Conservation (phyloP, 30 jellyfish, hydroid and myxozoan genomes). For the Pelagia noctiluca region DNA sequence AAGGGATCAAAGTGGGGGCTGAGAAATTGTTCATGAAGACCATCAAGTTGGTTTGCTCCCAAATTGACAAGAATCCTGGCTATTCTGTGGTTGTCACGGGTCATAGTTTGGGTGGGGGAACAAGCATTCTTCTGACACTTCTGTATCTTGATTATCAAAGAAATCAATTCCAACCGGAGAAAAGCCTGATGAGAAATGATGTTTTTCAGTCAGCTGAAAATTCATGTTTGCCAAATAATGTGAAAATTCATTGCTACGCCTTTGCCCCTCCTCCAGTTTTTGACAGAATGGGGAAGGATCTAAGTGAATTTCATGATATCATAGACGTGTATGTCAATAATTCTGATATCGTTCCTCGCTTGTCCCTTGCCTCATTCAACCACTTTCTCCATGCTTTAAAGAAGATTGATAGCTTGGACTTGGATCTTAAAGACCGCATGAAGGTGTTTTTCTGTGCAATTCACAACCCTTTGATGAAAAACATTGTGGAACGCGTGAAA, state of each 20-base stretch:
- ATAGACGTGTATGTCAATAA: conserved; percentile 55
- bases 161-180: not conserved
- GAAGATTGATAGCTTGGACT: conserved; percentile 30
- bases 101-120: conserved; percentile 66
- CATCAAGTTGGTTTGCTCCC: conserved; percentile 26
- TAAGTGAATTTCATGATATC: not conserved
- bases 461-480: conserved; percentile 29
- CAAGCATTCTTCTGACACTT: conserved; percentile 55
- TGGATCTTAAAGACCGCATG: conserved; percentile 52
- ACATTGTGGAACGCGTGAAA: conserved; percentile 24
- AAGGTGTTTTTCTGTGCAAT: conserved; percentile 33
- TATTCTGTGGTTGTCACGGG: conserved; percentile 59
- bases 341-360: conserved; percentile 56
- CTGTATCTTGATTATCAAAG: conserved; percentile 51
- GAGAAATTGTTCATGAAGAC: conserved; percentile 57
- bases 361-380: conserved; percentile 60
- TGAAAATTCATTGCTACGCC: conserved; percentile 50
- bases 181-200: not conserved
- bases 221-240: not conserved
- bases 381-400: conserved; percentile 56
- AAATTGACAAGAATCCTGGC: conserved; percentile 30
- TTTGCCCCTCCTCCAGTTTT: conserved; percentile 76
- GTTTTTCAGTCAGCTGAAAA: not conserved
- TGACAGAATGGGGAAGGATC: not conserved
- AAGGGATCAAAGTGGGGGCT: conserved; percentile 65